Conservation (phyloP, 2,888 invertebrate genomes). For the Leptopilina myrica region DNA sequence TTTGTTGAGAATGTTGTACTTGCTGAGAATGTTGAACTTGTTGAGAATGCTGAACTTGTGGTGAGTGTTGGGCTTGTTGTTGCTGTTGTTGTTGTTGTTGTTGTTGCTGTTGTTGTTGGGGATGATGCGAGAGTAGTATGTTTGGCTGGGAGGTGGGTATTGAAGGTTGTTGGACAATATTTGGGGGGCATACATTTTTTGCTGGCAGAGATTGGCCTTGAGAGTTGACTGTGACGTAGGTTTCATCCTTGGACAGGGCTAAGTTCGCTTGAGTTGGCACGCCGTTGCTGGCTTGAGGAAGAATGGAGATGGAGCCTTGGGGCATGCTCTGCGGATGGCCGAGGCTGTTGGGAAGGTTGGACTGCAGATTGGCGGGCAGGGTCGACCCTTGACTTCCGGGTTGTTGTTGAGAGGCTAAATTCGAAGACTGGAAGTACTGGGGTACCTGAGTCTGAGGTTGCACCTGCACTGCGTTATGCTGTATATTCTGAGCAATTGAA, state of each 20-base stretch:
- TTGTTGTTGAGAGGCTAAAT: constrained; percentile 57
- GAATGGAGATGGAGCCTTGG: constrained; percentile 79
- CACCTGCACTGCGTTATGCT: constrained; percentile 79
- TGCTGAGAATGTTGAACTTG: background rate
- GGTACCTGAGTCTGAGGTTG: constrained; percentile 70
- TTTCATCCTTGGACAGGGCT: constrained; percentile 66
- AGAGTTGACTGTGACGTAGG: constrained; percentile 60
- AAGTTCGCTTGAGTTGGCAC: constrained; percentile 67
- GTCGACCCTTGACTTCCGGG: constrained; percentile 78
- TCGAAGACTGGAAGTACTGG: constrained; percentile 52
- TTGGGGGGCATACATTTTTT: constrained; percentile 67
- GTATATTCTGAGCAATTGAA: constrained; percentile 69
- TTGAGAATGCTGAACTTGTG: background rate
- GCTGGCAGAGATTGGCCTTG: constrained; percentile 68
- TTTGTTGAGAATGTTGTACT: constrained; percentile 3
- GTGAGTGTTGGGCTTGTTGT: background rate
- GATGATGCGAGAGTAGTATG: constrained; percentile 64
- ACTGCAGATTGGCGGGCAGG: constrained; percentile 81
- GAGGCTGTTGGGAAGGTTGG: constrained; percentile 78
- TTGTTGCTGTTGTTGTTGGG: constrained; percentile 6
- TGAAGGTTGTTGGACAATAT: constrained; percentile 55
- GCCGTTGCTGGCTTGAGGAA: constrained; percentile 76
- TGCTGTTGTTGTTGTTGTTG: background rate
- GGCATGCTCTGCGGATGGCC: constrained; percentile 77
- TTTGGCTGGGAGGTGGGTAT: constrained; percentile 68